Conservation (phyloP, 2,888 invertebrate genomes). For the Epinotia demarniana region DNA sequence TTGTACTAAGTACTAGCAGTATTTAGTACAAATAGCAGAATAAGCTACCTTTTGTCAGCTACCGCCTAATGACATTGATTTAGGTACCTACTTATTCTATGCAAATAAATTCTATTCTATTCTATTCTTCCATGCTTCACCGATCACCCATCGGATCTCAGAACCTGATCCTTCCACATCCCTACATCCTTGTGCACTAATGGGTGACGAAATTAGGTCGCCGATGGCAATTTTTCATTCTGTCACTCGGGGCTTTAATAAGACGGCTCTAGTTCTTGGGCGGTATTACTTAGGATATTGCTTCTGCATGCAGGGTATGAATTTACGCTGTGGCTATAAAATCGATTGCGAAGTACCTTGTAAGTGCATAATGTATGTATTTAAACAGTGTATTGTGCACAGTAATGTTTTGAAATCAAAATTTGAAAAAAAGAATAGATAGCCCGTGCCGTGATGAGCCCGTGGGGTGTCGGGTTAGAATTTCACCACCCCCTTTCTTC, state of each 20-base stretch:
- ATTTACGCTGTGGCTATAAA: not conserved
- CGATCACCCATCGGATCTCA: not conserved
- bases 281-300: constrained; percentile 35
- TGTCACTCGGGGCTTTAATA: constrained; percentile 60
- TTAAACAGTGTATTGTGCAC: too few species aligned
- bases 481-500: too few species aligned
- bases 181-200: constrained; percentile 32
- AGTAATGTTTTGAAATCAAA: too few species aligned
- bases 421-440: too few species aligned
- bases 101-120: too few species aligned
- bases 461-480: too few species aligned
- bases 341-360: not conserved
- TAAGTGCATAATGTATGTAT: not conserved
- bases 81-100: too few species aligned
- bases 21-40: too few species aligned
- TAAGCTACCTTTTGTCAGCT: too few species aligned
- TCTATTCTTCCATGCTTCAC: not conserved
- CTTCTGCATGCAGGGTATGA: not conserved
- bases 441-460: too few species aligned
- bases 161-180: not conserved
- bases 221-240: constrained; percentile 68
- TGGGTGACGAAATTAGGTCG: constrained; percentile 53
- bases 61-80: too few species aligned
- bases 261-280: constrained; percentile 39
- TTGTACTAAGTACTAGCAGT: too few species aligned